These are phyloP conservation scores for Alviniconcha strummeri DNA, from an alignment of 2,888 invertebrate species.

Conservation along the genomic window DNA sequence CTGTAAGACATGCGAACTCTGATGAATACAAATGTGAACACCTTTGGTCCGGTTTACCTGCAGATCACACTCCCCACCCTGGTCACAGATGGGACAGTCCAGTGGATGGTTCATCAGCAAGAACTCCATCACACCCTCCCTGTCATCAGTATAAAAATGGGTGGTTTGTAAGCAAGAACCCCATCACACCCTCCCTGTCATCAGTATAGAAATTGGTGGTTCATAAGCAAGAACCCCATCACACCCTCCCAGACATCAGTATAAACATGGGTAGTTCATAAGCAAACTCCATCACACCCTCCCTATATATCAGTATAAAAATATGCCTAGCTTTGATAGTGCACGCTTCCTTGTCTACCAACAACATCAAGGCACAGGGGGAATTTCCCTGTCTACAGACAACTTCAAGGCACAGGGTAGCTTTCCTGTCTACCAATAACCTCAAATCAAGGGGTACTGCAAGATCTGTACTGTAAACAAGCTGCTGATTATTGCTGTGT, in stretches of 20 bases:
- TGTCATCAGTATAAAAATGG: conserved; percentile 43
- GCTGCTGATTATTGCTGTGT: too few relatives aligned
- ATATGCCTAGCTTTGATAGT: background rate
- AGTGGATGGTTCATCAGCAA: conserved; percentile 97
- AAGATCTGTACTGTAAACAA: too few relatives aligned
- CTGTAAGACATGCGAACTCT: too few relatives aligned
- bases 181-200: conserved; percentile 90
- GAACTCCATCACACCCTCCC: conserved; percentile 97
- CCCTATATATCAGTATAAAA: conserved; percentile 60
- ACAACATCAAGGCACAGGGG: too few relatives aligned
- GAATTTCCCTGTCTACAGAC: too few relatives aligned
- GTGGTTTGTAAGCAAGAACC: conserved; percentile 84
- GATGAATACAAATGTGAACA: too few relatives aligned
- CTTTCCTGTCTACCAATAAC: too few relatives aligned
- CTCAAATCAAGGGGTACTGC: too few relatives aligned
- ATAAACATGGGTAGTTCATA: too few relatives aligned
- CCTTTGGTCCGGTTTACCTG: conserved; percentile 59
- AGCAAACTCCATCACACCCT: conserved; percentile 99
- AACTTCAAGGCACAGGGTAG: too few relatives aligned
- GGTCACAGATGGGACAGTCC: conserved; percentile 99
- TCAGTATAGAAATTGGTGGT: background rate
- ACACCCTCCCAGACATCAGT: conserved; percentile 81
- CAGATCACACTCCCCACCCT: conserved; percentile 82
- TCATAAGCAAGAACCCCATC: conserved; percentile 94
- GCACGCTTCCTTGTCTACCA: background rate